Conservation (phyloP, 35 echinoderm and acorn worm species). For the Ophioderma brevispina region DNA sequence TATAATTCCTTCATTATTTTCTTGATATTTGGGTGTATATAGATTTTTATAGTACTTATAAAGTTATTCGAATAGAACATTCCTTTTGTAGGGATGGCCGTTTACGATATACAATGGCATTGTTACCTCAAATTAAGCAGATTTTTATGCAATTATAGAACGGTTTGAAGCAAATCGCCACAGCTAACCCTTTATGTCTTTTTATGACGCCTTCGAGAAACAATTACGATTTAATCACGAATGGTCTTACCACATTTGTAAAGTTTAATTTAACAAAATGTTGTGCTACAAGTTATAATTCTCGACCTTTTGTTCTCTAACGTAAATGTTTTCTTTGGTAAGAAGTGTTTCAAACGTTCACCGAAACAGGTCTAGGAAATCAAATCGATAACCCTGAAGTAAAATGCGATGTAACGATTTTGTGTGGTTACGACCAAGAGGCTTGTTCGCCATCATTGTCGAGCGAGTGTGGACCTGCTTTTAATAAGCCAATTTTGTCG, state of each 20-base stretch:
- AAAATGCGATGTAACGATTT: neutral
- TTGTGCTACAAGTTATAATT: neutral
- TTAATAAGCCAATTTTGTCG: neutral
- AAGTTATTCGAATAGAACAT: too few species aligned
- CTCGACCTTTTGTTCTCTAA: neutral
- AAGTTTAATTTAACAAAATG: neutral
- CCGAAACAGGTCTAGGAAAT: neutral
- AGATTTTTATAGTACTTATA: too few species aligned
- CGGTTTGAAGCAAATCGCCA: too few species aligned
- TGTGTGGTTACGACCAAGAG: too few species aligned
- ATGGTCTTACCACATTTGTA: neutral
- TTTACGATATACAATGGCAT: too few species aligned
- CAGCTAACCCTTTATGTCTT: too few species aligned
- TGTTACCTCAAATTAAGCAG: too few species aligned
- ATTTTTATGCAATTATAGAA: too few species aligned
- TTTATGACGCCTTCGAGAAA: neutral
- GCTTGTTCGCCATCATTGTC: too few species aligned
- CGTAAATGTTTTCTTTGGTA: neutral
- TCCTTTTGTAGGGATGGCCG: too few species aligned
- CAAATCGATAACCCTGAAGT: neutral
- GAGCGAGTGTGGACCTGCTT: neutral
- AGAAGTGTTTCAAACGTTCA: neutral
- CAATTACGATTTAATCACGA: neutral
- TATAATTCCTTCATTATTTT: too few species aligned
- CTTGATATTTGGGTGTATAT: too few species aligned